Evolutionary conservation across 2,888 invertebrate species (phyloP), one percentile per base, ranked within the genome.

Genomic region (Megastigmus dorsalis): DNA sequence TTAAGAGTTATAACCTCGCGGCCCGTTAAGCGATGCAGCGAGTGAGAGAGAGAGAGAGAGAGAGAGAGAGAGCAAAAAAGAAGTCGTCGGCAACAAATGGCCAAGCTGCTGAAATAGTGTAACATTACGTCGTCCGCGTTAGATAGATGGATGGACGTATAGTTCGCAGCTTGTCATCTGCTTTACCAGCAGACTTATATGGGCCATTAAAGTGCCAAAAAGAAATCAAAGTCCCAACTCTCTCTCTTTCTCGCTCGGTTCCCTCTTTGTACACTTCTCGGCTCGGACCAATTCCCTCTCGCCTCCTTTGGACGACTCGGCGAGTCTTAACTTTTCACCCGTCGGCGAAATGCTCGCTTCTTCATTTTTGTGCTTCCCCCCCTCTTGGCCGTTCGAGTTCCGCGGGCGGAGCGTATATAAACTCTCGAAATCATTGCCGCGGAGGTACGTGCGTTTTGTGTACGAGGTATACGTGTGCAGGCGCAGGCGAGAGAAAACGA

Each of bases 161-260:
- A 48, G 48, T 68, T 67, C 55, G 55, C 67, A 38, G 67, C 67
- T 68, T 67, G 73, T 74, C 73, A 62, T 74, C 52, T 50, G 69
- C 69, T 59, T 68, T 41, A 13, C 9, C 55, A 30, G 50, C 50
- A 57, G 57, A 50, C 59, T 70, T 60, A 66, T 66, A 55, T 38
- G 54, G 33, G 75, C 36, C 63, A 55, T 75, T 66, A 70, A 66
- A 43, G 15, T 15, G 9, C 74, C 65, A 66, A 70, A 74, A 70
- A 59, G 65, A 70, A 63, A 28, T 57, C 50, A 15, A 13, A 50
- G 52, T 33, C 30, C 15, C 41, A 18, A n/a, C 68, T 38, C 36
- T 59, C 18, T 48, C 26, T 28, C 50, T 10, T 18, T 38, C 38
- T 38, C 28, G 26, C 60, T 60, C 45, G 7, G 15, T 52, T 30